Conservation (phyloP, 64 coral and sea anemone species). For the Acropora tenuis region DNA sequence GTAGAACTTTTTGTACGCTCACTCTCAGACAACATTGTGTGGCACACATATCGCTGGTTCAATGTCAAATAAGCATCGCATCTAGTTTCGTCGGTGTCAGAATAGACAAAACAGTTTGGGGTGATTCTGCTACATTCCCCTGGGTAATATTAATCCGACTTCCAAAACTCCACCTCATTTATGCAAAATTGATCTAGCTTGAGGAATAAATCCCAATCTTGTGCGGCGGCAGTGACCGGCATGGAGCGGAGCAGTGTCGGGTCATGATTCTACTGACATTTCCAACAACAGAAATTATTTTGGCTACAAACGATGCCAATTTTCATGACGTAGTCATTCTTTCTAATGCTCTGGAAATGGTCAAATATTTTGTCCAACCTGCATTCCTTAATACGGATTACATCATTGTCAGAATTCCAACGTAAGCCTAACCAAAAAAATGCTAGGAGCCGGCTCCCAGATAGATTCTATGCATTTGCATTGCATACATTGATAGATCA, state of each 20-base stretch:
- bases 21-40: constrained; percentile 1
- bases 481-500: no score
- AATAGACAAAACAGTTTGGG: background rate
- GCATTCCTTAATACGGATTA: background rate
- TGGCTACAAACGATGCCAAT: constrained; percentile 38
- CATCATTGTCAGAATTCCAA: background rate
- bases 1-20: background rate
- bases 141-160: background rate
- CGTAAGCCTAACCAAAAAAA: background rate
- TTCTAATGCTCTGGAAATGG: background rate
- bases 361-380: background rate
- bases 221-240: background rate
- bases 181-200: background rate
- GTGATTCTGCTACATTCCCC: background rate
- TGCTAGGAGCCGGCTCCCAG: background rate
- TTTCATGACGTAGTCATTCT: background rate
- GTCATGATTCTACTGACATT: constrained; percentile 49
- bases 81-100: background rate
- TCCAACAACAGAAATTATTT: constrained; percentile 46
- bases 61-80: background rate
- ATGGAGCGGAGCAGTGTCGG: constrained; percentile 23
- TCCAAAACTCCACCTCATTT: constrained; percentile 33
- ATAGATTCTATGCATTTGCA: background rate
- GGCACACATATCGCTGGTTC: background rate
- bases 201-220: background rate